Percentiles rank a stretch among this genome's conserved stretches.
These are phyloP conservation scores for Erinaceus europaeus DNA, from an alignment of 2,113 vertebrate genomes.

Conservation along the genomic window DNA sequence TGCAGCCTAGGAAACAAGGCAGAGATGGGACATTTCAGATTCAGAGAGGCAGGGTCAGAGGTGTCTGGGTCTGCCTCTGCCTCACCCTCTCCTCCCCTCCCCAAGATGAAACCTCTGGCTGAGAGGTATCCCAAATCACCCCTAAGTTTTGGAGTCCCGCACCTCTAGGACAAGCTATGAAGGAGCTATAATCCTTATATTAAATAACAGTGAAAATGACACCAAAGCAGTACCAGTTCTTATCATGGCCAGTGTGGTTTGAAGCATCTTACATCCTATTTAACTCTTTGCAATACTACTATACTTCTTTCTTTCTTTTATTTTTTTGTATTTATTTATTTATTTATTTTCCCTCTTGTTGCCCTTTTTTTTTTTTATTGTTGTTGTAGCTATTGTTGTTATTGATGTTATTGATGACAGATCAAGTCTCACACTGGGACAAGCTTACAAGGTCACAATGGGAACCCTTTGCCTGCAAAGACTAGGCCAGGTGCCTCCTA, in stretches of 20 bases:
- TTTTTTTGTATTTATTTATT: no score
- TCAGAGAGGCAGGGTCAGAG: no score
- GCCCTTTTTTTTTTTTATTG: no score
- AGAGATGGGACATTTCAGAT: no score
- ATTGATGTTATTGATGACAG: no score
- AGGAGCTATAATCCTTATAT: not conserved
- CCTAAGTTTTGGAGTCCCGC: not conserved
- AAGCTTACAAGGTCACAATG: no score
- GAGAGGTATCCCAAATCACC: not conserved
- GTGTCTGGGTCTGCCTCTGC: not conserved
- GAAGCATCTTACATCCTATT: not conserved
- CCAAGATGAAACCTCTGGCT: not conserved
- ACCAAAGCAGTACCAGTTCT: not conserved
- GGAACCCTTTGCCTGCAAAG: no score
- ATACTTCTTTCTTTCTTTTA: no score
- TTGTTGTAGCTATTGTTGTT: no score
- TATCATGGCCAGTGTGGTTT: not conserved
- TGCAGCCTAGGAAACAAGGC: constrained; percentile 28
- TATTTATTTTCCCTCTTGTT: no score
- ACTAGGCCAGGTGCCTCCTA: no score
- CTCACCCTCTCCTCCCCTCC: not conserved
- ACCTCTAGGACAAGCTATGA: not conserved
- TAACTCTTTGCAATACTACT: not conserved
- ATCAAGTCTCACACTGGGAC: no score
- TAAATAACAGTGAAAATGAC: not conserved